Evolutionary conservation across 2,888 invertebrate species (phyloP), one percentile per base, ranked within the genome.

Genomic region (Ephialtes manifestator): DNA sequence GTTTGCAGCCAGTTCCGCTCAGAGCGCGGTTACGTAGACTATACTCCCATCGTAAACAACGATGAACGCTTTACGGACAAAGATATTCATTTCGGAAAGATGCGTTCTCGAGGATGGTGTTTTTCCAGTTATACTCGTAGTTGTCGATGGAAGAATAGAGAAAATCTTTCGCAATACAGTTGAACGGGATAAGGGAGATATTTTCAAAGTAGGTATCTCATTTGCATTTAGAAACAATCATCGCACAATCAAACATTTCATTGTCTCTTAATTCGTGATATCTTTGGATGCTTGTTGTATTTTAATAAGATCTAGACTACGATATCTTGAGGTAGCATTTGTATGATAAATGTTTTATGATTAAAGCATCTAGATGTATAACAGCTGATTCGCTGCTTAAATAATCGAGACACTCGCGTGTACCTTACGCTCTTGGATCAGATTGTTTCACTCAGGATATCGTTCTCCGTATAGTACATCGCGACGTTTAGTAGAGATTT

Each of bases 131-230:
- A 95, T 96, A 85, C 92, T 97, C 48, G 95, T 96, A 28, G 93
- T 95, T 74, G 91, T 91, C 1, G 93, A 95, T 90, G 97, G 96
- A 18, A 95, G 95, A 87, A 96, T 97, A 87, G 92, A 94, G 86
- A 92, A 94, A 88, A 93, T 97, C 48, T 90, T 96, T 4, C 94
- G 93, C 48, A 94, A 94, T 58, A 90, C 94, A 11, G 94, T 95
- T 65, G 83, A 86, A 24, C 48, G 74, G 0, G 76, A 84, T 20
- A 83, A 84, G 20, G 18, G 51, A n/a, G 53, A 70, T n/a, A 10
- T 89, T 18, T 43, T 43, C 63, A 63, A 86, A 53, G 90, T 89
- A 78, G 78, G 87, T 82, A 55, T 78, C 51, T n/a, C n/a, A n/a
- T 15, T 11, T 3, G 11, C 11, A 51, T 65, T 60, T 8, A 1